phyloP scores from a whole-genome alignment of 1,140 invertebrate genomes.

The Ceratosolen solmsi region DNA sequence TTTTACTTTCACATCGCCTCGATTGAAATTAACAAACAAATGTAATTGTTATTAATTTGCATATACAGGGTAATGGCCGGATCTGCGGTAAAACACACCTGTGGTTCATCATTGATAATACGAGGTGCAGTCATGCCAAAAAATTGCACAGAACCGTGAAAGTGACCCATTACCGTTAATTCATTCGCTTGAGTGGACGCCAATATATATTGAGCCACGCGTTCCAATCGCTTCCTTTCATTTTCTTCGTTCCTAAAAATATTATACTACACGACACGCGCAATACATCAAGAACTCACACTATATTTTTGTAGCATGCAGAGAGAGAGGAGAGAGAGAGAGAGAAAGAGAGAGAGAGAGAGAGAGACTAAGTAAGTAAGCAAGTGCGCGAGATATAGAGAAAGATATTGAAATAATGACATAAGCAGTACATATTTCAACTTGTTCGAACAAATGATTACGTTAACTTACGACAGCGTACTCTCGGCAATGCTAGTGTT shows the following conservation, averaged over 20 bases:
- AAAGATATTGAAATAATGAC: neutral
- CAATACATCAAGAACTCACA: neutral
- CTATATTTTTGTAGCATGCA: neutral
- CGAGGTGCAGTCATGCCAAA: slow-evolving; percentile 57
- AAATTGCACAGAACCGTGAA: slow-evolving; percentile 61
- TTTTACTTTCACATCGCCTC: too few relatives aligned
- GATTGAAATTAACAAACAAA: too few relatives aligned
- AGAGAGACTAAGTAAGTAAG: neutral
- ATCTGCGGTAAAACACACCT: slow-evolving; percentile 52
- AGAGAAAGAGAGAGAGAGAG: neutral
- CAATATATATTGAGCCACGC: slow-evolving; percentile 60
- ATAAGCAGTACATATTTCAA: neutral
- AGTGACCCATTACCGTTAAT: slow-evolving; percentile 63
- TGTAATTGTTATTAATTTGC: too few relatives aligned
- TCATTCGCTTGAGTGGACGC: slow-evolving; percentile 59
- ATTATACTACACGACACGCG: slow-evolving; percentile 7
- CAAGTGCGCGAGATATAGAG: neutral
- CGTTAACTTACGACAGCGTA: slow-evolving; percentile 57
- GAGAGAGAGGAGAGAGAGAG: neutral
- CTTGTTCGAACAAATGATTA: neutral
- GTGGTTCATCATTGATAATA: slow-evolving; percentile 44
- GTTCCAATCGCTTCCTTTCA: slow-evolving; percentile 59
- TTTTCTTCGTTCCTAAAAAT: slow-evolving; percentile 58
- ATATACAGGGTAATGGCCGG: too few relatives aligned
- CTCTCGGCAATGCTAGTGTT: slow-evolving; percentile 60